Percentiles rank a stretch among this genome's conserved stretches.
These are phyloP conservation scores for Athetis lepigone DNA, from an alignment of 2,888 invertebrate genomes.

Conservation along the genomic window DNA sequence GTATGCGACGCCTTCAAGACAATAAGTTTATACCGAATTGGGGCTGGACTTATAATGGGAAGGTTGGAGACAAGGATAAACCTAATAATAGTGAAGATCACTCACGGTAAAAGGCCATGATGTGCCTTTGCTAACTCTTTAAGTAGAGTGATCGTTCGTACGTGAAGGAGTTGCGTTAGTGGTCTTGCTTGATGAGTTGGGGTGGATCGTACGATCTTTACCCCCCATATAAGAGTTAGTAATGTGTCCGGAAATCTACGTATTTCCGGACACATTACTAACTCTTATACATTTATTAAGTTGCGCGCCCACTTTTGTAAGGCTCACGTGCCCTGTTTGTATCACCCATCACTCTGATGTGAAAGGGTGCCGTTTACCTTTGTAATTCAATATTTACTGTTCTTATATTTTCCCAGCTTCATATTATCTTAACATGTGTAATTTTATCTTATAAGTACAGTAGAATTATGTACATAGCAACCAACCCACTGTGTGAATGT, in stretches of 20 bases:
- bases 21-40: constrained; percentile 77
- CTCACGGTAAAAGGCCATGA: constrained; percentile 1
- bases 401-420: background rate
- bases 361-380: background rate
- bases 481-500: background rate
- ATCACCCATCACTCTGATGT: too few relatives aligned
- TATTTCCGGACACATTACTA: too few relatives aligned
- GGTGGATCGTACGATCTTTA: too few relatives aligned
- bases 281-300: too few relatives aligned
- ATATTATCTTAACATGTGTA: constrained; percentile 9
- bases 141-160: too few relatives aligned
- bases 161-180: too few relatives aligned
- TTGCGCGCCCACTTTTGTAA: too few relatives aligned
- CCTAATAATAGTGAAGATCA: constrained; percentile 1
- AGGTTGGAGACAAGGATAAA: constrained; percentile 46
- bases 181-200: too few relatives aligned
- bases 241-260: too few relatives aligned
- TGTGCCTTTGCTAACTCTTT: background rate
- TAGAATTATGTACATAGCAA: background rate
- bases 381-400: background rate
- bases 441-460: constrained; percentile 11
- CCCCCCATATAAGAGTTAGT: too few relatives aligned
- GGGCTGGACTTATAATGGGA: constrained; percentile 74
- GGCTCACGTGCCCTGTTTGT: too few relatives aligned
- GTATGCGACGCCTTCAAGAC: constrained; percentile 77